These are phyloP conservation scores for Ormyrus labotus DNA, from an alignment of 2,888 invertebrate species.

Conservation along the genomic window DNA sequence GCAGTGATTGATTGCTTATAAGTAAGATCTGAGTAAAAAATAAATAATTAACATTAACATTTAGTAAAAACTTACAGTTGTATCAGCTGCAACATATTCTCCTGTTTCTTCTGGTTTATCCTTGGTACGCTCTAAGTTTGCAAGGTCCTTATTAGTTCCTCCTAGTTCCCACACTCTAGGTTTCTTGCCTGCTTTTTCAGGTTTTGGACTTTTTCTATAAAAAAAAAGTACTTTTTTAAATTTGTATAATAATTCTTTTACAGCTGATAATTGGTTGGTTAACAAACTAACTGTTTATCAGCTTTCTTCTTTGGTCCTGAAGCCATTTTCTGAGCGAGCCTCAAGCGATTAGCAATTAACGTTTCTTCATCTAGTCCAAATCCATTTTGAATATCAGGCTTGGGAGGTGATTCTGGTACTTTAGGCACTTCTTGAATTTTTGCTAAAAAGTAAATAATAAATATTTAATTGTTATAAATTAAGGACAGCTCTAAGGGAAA, in stretches of 20 bases:
- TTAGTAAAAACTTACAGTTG: slow-evolving; percentile 77
- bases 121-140: slow-evolving; percentile 87
- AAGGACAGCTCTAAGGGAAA: slow-evolving; percentile 30
- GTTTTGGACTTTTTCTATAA: slow-evolving; percentile 77
- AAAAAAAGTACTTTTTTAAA: slow-evolving; percentile 64
- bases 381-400: slow-evolving; percentile 72
- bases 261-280: slow-evolving; percentile 60
- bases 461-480: slow-evolving; percentile 27
- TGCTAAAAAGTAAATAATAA: slow-evolving; percentile 58
- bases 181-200: slow-evolving; percentile 88
- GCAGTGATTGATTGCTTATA: no score
- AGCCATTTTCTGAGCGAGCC: slow-evolving; percentile 85
- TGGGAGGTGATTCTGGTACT: slow-evolving; percentile 68
- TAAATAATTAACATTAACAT: no score
- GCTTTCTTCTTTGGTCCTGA: slow-evolving; percentile 81
- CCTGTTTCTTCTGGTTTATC: slow-evolving; percentile 83
- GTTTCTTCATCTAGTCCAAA: slow-evolving; percentile 80
- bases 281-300: slow-evolving; percentile 77
- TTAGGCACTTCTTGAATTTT: slow-evolving; percentile 72
- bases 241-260: slow-evolving; percentile 71
- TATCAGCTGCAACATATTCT: slow-evolving; percentile 81
- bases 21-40: no score
- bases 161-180: slow-evolving; percentile 93
- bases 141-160: slow-evolving; percentile 86
- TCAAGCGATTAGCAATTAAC: slow-evolving; percentile 86